Conservation (phyloP, 2,888 invertebrate genomes). For the Spodoptera exigua region DNA sequence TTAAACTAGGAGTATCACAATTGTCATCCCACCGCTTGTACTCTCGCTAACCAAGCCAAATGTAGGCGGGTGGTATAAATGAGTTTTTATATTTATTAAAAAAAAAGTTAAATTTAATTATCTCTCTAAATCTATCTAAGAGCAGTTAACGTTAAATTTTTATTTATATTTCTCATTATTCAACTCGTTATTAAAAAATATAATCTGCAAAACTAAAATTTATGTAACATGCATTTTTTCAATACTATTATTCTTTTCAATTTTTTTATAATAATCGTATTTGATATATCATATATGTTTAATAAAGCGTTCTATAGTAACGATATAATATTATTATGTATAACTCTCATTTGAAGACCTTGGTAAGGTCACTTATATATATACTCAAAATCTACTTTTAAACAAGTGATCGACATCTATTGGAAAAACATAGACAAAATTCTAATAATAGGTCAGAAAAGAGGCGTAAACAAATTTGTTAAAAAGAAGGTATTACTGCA, state of each 20-base stretch:
- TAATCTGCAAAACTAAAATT: constrained; percentile 23
- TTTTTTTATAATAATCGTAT: constrained; percentile 5
- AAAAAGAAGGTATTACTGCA: no score
- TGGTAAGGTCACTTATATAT: constrained; percentile 16
- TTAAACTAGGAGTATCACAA: no score
- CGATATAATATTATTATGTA: constrained; percentile 19
- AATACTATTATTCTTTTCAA: constrained; percentile 3
- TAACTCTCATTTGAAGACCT: constrained; percentile 16
- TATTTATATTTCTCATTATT: no score
- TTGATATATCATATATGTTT: constrained; percentile 1
- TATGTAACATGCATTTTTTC: neutral
- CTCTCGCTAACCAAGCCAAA: no score
- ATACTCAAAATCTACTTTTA: neutral
- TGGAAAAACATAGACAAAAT: neutral
- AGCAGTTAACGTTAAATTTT: no score
- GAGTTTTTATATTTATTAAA: no score
- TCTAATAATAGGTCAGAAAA: neutral
- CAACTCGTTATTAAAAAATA: neutral
- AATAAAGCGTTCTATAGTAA: constrained; percentile 13
- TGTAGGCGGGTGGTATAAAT: no score
- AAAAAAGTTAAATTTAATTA: no score
- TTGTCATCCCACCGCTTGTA: no score
- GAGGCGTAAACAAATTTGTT: neutral
- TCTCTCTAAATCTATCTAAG: no score
- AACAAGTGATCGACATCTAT: neutral